Percentiles rank a stretch among this genome's conserved stretches.
Evolutionary conservation across 2,888 invertebrate species (phyloP).

Genomic region (Terebella lapidaria): DNA sequence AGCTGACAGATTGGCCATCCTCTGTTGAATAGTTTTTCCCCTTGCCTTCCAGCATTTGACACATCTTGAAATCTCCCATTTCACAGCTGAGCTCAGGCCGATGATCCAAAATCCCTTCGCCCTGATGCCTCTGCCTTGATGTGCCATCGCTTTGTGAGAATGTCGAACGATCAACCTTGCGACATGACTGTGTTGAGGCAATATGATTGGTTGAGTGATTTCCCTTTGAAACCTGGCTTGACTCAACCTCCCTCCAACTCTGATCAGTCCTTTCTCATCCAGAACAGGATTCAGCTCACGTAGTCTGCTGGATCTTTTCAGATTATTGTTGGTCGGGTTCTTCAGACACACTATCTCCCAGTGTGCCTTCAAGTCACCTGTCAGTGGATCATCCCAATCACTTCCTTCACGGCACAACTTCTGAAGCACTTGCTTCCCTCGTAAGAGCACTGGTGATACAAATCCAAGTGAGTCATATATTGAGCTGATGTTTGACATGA

Average conservation of each 20-base stretch:
- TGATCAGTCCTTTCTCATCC: slow-evolving; percentile 16
- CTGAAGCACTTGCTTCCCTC: slow-evolving; percentile 9
- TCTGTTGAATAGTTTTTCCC: slow-evolving; percentile 3
- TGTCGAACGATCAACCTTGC: no score
- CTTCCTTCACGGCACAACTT: background rate
- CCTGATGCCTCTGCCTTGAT: no score
- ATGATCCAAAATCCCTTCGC: slow-evolving; percentile 18
- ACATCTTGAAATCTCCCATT: slow-evolving; percentile 8
- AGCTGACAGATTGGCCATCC: slow-evolving; percentile 25
- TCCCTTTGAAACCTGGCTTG: background rate
- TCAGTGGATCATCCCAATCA: slow-evolving; percentile 13
- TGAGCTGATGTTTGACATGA: slow-evolving; percentile 7
- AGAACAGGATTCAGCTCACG: slow-evolving; percentile 12
- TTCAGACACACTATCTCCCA: slow-evolving; percentile 9
- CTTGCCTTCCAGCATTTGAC: slow-evolving; percentile 12
- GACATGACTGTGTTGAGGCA: slow-evolving; percentile 12
- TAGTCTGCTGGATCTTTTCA: background rate
- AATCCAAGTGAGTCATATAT: slow-evolving; percentile 35
- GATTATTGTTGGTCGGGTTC: background rate
- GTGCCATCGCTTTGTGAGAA: no score
- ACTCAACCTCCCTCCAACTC: slow-evolving; percentile 15
- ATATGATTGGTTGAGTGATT: slow-evolving; percentile 15
- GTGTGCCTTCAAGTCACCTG: background rate
- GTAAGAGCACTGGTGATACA: slow-evolving; percentile 50
- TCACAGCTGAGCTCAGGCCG: slow-evolving; percentile 5